Conservation (phyloP, 2,797 vertebrate species). For the Microctenopoma lineatum region DNA sequence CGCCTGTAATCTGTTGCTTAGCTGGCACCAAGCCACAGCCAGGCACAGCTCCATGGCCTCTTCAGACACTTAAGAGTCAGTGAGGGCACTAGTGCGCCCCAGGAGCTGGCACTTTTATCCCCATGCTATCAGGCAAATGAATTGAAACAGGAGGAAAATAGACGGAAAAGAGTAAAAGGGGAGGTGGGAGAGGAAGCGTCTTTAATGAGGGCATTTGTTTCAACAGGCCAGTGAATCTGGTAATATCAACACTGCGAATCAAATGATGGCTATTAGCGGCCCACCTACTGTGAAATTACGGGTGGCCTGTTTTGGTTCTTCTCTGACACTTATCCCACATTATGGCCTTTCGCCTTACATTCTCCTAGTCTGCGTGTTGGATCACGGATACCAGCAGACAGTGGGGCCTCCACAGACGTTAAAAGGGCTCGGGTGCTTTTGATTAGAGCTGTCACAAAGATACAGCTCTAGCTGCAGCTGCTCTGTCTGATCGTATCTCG, state of each 20-base stretch:
- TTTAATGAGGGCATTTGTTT: conserved; percentile 77
- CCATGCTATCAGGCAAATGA: conserved; percentile 45
- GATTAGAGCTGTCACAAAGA: conserved; percentile 53
- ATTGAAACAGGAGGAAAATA: conserved; percentile 34
- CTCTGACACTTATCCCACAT: conserved; percentile 67
- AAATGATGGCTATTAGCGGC: conserved; percentile 70
- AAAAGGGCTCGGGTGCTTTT: conserved; percentile 42
- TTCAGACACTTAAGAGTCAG: conserved; percentile 74
- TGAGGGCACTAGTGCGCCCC: conserved; percentile 59
- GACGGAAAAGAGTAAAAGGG: conserved; percentile 42
- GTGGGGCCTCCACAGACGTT: conserved; percentile 23
- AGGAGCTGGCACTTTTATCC: conserved; percentile 57
- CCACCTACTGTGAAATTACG: conserved; percentile 78
- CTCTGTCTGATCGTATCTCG: conserved; percentile 61
- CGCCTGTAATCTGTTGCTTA: conserved; percentile 77
- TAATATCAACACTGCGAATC: conserved; percentile 73
- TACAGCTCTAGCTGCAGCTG: conserved; percentile 37
- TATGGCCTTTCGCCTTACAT: conserved; percentile 41
- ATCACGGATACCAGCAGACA: conserved; percentile 39
- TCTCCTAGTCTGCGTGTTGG: conserved; percentile 40
- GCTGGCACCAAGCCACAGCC: conserved; percentile 68
- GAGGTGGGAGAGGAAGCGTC: conserved; percentile 57
- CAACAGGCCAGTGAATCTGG: conserved; percentile 65
- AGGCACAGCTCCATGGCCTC: conserved; percentile 68
- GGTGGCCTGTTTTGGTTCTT: conserved; percentile 74